phyloP scores from a whole-genome alignment of 2,113 vertebrate genomes.

The Sebastes fasciatus region DNA sequence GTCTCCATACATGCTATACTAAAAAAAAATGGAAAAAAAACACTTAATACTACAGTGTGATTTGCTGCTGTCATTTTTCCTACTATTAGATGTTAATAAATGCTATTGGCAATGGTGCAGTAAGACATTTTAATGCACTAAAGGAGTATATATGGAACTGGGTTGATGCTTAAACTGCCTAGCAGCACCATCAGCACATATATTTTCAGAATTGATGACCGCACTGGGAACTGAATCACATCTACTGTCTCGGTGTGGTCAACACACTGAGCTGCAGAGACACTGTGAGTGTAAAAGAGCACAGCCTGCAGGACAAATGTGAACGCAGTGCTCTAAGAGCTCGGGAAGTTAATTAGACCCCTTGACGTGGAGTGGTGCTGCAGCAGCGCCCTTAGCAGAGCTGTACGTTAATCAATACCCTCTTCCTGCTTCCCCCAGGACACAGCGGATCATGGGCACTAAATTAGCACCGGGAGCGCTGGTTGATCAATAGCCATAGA shows the following conservation, averaged over 20 bases:
- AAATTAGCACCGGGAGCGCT: constrained; percentile 81
- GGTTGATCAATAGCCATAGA: constrained; percentile 84
- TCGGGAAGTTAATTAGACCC: constrained; percentile 62
- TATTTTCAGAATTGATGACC: constrained; percentile 21
- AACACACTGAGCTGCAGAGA: constrained; percentile 23
- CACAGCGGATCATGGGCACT: constrained; percentile 75
- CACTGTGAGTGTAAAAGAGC: constrained; percentile 3
- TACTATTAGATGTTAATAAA: neutral
- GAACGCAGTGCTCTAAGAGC: constrained; percentile 47
- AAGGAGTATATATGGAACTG: neutral
- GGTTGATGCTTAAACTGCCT: constrained; percentile 4
- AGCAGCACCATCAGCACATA: constrained; percentile 1
- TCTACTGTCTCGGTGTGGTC: neutral
- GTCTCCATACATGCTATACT: neutral
- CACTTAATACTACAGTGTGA: neutral
- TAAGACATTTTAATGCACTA: neutral
- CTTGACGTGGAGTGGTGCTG: constrained; percentile 46
- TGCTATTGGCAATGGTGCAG: neutral
- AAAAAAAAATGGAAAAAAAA: neutral
- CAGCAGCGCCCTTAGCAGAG: constrained; percentile 46
- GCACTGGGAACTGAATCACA: constrained; percentile 19
- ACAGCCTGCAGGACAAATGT: constrained; percentile 14
- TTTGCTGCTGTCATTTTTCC: neutral
- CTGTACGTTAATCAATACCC: constrained; percentile 75
- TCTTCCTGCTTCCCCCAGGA: constrained; percentile 64